Evolutionary conservation across 2,113 vertebrate species (phyloP), one percentile per base, ranked within the genome.

Genomic region (Pteruthius melanotis): DNA sequence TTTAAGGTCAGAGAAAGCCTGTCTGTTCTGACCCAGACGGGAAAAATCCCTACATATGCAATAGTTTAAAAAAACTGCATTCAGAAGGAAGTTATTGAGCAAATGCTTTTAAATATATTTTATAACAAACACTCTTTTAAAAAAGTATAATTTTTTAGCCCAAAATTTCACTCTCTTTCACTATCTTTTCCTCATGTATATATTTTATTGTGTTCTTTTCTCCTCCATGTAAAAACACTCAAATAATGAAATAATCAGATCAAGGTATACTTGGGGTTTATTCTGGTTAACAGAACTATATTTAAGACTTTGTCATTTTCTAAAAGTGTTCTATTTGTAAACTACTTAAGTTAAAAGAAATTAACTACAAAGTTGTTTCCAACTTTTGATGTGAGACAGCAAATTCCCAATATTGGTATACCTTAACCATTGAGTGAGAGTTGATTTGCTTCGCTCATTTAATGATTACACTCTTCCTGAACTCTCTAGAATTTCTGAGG

Each of bases 141-240:
- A 90, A 2, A 49, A 2, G 2, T 21, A 3, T 19, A 10, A 1
- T 1, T 9, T 28, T n/a, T 63, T 10, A 44, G 4, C 7, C 18
- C 10, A 57, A 66, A 76, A 22, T 77, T 44, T 61, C 18, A 57
- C 2, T 30, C 7, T 45, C 9, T 56, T n/a, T 65, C 2, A 33
- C 11, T 56, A 31, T 37, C 4, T 83, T 69, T 72, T 37, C 23
- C 5, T 86, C 16, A 4, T 78, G 4, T 74, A 22, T 4, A 16
- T 56, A 37, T 13, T 27, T 20, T 50, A 14, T 8, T 42, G 6
- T 50, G 44, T 83, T 76, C 33, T 63, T 47, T 33, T 37, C 11
- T 83, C 11, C 5, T 63, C 6, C 60, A 8, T 22, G 11, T 21
- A 68, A 81, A 83, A 77, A 37, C 19, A 42, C 4, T 42, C 10